These are phyloP conservation scores for Nyctibius grandis DNA, from an alignment of 2,797 vertebrate species.

Conservation along the genomic window DNA sequence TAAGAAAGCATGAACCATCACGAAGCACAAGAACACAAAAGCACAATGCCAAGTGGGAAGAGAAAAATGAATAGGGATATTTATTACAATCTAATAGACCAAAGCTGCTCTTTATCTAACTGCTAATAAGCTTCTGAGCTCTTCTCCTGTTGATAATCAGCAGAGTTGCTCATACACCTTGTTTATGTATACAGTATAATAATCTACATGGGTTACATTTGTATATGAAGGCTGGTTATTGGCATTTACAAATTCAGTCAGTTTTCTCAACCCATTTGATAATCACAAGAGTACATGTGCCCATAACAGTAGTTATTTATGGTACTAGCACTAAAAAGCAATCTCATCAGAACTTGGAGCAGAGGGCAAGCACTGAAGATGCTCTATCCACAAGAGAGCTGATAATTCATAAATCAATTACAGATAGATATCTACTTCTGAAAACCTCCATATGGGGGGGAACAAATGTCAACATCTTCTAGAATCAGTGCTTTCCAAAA, in stretches of 20 bases:
- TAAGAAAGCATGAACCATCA: neutral
- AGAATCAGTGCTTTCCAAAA: neutral
- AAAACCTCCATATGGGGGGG: neutral
- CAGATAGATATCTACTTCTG: neutral
- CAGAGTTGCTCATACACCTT: neutral
- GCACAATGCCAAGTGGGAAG: neutral
- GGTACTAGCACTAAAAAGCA: neutral
- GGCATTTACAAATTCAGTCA: neutral
- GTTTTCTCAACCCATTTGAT: neutral
- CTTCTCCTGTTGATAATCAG: neutral
- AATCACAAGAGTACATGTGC: neutral
- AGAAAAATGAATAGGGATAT: neutral
- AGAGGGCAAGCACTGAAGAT: neutral
- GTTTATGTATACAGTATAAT: neutral
- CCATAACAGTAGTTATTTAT: neutral
- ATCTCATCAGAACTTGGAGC: neutral
- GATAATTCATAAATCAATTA: neutral
- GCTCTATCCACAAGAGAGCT: neutral
- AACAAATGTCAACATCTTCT: neutral
- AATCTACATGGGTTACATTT: neutral
- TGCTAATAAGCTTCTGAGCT: neutral
- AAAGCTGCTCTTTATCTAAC: neutral
- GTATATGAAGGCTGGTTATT: neutral
- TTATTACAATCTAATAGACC: neutral
- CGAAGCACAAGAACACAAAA: neutral